Conservation (phyloP, 2,797 vertebrate species). For the Adelosebastes latens region DNA sequence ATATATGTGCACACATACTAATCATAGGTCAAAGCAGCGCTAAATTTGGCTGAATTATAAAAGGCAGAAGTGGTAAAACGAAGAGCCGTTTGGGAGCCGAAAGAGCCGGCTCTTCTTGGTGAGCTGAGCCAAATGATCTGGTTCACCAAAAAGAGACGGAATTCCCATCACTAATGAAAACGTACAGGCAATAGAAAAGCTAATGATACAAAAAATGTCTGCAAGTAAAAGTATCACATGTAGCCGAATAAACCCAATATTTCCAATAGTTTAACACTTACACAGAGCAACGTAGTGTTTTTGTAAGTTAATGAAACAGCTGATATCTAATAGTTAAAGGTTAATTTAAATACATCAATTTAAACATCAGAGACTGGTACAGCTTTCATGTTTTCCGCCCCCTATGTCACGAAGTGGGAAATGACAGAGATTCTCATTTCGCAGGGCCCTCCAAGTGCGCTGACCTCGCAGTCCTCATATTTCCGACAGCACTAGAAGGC, state of each 20-base stretch:
- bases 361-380: background rate
- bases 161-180: background rate
- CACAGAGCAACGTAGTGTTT: background rate
- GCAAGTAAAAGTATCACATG: background rate
- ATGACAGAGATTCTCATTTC: background rate
- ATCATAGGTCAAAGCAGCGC: too few species aligned
- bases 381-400: background rate
- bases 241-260: background rate
- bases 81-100: too few species aligned
- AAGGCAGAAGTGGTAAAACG: too few species aligned
- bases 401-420: background rate
- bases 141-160: too few species aligned
- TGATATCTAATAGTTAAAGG: background rate
- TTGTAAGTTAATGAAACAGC: background rate
- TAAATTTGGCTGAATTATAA: too few species aligned
- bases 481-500: slow-evolving; percentile 57
- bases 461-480: accelerated
- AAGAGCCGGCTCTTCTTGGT: too few species aligned
- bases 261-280: background rate
- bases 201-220: background rate
- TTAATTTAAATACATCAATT: background rate
- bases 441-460: background rate
- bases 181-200: background rate
- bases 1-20: too few species aligned
- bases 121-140: too few species aligned